These are phyloP conservation scores for Discoglossus pictus DNA, from an alignment of 2,797 vertebrate species.

Conservation along the genomic window DNA sequence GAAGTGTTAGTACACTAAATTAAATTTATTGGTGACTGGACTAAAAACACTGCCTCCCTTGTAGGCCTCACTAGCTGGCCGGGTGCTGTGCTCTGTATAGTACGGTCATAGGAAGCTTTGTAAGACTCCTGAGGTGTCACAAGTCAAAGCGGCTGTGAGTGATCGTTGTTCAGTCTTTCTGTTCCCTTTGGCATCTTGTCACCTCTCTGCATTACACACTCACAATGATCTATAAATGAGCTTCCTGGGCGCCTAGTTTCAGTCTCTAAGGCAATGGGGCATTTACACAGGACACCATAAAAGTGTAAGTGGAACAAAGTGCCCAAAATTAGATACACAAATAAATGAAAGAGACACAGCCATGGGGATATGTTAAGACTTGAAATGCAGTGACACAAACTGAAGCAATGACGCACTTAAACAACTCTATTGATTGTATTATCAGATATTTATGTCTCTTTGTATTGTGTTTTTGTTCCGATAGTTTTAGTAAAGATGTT, in stretches of 20 bases:
- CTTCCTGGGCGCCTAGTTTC: conserved; percentile 11
- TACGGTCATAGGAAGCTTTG: conserved; percentile 1
- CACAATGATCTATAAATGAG: conserved; percentile 19
- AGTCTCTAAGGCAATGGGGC: not conserved
- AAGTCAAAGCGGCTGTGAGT: conserved; percentile 21
- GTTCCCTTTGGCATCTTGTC: conserved; percentile 17
- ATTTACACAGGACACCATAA: too few species aligned
- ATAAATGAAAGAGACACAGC: too few species aligned
- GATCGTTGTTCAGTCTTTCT: conserved; percentile 17
- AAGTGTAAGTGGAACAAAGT: too few species aligned
- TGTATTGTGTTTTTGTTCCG: too few species aligned
- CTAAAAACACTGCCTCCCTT: conserved; percentile 45
- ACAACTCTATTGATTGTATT: too few species aligned
- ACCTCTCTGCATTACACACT: not conserved
- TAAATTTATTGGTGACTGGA: conserved; percentile 61
- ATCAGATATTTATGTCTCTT: too few species aligned
- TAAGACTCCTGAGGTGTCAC: conserved; percentile 1
- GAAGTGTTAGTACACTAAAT: conserved; percentile 55
- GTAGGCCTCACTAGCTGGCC: conserved; percentile 11
- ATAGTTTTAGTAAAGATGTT: too few species aligned
- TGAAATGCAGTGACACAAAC: too few species aligned
- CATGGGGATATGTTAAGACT: too few species aligned
- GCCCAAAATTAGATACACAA: too few species aligned
- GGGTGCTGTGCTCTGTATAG: conserved; percentile 7
- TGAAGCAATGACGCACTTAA: too few species aligned